Base-by-base conservation (phyloP, 2,888 invertebrate genomes). In the Drosophila ustulata region DNA sequence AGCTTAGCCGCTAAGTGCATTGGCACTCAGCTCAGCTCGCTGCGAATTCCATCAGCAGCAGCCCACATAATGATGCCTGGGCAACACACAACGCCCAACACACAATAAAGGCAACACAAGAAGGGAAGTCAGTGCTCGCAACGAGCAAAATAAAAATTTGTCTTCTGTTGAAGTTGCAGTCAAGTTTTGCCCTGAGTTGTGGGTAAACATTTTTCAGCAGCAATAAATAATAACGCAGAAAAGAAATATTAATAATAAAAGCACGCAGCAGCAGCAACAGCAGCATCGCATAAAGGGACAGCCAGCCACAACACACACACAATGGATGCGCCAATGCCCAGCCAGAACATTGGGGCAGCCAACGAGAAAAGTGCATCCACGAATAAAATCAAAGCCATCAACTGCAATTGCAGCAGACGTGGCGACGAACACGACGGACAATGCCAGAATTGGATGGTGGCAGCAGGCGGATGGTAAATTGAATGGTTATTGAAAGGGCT, bases 341-440 rank as follows among this genome's bases (percentile, higher is more conserved):
- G 43, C 56, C 69, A 59, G 37, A 34, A 7, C 28, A 32, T 25
- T 25, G 30, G 46, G 32, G 71, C 68, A 80, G 63, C 71, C 88
- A 88, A 75, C 86, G 75, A 74, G 89, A 87, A 89, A 89, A 89
- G 85, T 86, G 82, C 88, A 86, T 87, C 79, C 88, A 89, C 85
- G 88, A 89, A 86, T 86, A 89, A 87, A 86, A 86, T 86, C 85
- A 86, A 87, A 86, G 85, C 85, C 85, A 86, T 86, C 85, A 86
- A 85, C 89, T 86, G 84, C 82, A 84, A 86, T 89, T 86, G 89
- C 75, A 72, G 62, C 65, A 59, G 75, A 32, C 66, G 45, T 11
- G 26, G 25, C 28, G 47, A 30, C 30, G 39, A 46, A 47, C 41
- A 7, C 41, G 41, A 25, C 26, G 25, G 50, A 56, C 37, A 37